Evolutionary conservation across 23 tunicate species (phyloP).

Genomic region (Phallusia fumigata): DNA sequence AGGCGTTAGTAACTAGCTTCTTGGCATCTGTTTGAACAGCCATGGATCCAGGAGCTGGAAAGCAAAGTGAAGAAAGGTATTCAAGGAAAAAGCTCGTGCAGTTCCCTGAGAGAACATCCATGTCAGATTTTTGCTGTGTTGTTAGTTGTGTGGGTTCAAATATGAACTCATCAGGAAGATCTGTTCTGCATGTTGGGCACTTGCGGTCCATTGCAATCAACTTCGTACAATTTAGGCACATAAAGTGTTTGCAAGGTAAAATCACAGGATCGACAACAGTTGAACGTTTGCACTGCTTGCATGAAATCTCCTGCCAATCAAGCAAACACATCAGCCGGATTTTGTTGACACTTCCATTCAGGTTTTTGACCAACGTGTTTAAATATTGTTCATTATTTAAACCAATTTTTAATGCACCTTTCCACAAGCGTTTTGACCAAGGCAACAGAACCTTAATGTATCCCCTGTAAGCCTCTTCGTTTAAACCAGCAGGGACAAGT

Average conservation of each 20-base stretch:
- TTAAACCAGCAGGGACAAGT: conserved; percentile 38
- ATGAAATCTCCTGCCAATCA: conserved; percentile 35
- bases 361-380: conserved; percentile 35
- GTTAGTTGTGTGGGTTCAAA: conserved; percentile 9
- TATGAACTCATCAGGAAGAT: conserved; percentile 40
- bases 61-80: conserved; percentile 51
- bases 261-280: conserved; percentile 43
- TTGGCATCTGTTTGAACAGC: not conserved
- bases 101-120: conserved; percentile 26
- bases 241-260: conserved; percentile 51
- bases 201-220: not conserved
- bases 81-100: conserved; percentile 60
- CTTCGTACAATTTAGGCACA: conserved; percentile 35
- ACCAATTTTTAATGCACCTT: conserved; percentile 39
- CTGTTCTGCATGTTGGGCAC: conserved; percentile 44
- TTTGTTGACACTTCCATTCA: conserved; percentile 32
- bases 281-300: conserved; percentile 31
- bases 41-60: conserved; percentile 19
- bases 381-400: conserved; percentile 35
- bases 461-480: not conserved
- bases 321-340: conserved; percentile 25
- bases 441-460: conserved; percentile 46
- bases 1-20: not conserved
- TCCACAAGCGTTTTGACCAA: conserved; percentile 35
- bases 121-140: conserved; percentile 14